Conservation (phyloP, 2,888 invertebrate genomes). For the Scaptomyza caliginosa region DNA sequence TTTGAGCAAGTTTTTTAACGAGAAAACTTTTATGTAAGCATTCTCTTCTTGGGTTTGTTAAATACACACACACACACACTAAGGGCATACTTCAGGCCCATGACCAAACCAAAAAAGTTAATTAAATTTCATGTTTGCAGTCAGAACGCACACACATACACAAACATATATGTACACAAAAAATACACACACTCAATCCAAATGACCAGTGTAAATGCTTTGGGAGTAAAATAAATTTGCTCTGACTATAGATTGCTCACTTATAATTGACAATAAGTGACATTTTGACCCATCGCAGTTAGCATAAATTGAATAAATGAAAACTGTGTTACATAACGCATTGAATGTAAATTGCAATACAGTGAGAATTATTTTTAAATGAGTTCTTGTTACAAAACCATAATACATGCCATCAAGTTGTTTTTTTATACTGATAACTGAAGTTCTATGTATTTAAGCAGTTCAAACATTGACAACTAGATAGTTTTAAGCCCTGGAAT, state of each 20-base stretch:
- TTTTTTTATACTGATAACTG: neutral
- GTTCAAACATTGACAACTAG: neutral
- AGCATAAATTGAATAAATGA: neutral
- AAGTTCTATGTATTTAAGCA: neutral
- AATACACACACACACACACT: slow-evolving; percentile 11
- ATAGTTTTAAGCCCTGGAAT: neutral
- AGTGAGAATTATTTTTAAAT: neutral
- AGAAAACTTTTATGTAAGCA: slow-evolving; percentile 72
- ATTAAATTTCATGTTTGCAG: slow-evolving; percentile 75
- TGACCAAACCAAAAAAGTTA: slow-evolving; percentile 63
- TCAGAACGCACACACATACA: slow-evolving; percentile 20
- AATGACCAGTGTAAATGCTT: slow-evolving; percentile 19
- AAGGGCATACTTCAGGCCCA: slow-evolving; percentile 3
- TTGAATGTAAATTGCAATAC: no score
- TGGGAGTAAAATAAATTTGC: slow-evolving; percentile 16
- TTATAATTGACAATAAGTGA: slow-evolving; percentile 33
- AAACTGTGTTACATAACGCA: neutral
- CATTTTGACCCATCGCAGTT: neutral
- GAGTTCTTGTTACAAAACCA: no score
- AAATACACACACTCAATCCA: slow-evolving; percentile 6
- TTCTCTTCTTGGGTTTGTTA: slow-evolving; percentile 38
- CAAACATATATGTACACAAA: slow-evolving; percentile 4
- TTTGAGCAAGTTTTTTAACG: slow-evolving; percentile 73
- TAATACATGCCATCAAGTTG: no score
- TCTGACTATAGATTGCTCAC: slow-evolving; percentile 5